A percentile compares a stretch with the other conserved stretches of the same genome.
Evolutionary conservation across 35 echinoderm and acorn worm species (phyloP).

Genomic region (Ophioderma brevispina): DNA sequence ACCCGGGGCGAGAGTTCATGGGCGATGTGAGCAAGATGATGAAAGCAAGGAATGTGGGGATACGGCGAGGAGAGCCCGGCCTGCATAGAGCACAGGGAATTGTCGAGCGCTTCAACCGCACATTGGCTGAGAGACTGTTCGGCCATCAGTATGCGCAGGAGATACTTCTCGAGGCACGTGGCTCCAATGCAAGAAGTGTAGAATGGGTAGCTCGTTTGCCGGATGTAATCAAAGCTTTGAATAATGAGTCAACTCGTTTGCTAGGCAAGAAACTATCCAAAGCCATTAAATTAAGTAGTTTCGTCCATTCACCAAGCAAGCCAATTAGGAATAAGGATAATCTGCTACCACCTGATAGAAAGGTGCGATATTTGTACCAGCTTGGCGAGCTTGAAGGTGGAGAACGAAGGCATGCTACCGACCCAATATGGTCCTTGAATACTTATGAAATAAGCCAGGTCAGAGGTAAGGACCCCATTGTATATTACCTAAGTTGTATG

Average conservation of each 20-base stretch:
- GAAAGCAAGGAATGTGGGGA: background rate
- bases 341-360: background rate
- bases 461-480: background rate
- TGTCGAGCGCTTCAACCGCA: too few species aligned
- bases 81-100: background rate
- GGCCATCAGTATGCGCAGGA: too few species aligned
- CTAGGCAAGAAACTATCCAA: background rate
- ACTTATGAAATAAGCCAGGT: background rate
- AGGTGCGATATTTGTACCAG: slow-evolving; percentile 13
- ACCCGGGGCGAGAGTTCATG: background rate
- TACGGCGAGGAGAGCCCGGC: background rate
- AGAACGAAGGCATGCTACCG: background rate
- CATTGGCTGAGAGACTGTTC: too few species aligned
- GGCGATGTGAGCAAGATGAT: background rate
- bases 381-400: slow-evolving; percentile 32
- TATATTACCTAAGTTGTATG: background rate
- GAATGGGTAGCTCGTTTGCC: slow-evolving; percentile 5
- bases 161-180: background rate
- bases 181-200: background rate
- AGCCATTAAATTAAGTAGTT: background rate
- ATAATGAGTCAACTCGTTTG: background rate
- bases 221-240: background rate
- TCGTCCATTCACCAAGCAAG: background rate
- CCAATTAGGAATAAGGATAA: background rate
- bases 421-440: background rate